Evolutionary conservation across 2,797 vertebrate genomes (phyloP).

Genomic region (Gymnothorax javanicus): DNA sequence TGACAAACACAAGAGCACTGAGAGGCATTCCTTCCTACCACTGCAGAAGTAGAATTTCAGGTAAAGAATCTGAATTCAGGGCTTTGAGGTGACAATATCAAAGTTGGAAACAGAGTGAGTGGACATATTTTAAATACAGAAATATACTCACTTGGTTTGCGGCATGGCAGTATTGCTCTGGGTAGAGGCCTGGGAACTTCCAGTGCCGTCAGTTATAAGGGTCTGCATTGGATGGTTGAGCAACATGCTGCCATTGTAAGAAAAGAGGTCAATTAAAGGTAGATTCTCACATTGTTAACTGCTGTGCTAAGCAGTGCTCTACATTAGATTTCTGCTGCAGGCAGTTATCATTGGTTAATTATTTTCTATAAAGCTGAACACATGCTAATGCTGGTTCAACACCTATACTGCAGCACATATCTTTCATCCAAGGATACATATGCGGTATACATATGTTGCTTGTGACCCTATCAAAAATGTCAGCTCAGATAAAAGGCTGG

Average conservation of each 20-base stretch:
- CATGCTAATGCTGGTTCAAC: too few relatives aligned
- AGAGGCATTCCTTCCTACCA: not conserved
- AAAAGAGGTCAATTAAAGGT: constrained; percentile 30
- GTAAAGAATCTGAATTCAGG: not conserved
- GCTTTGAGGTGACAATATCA: not conserved
- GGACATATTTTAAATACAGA: not conserved
- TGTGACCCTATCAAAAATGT: too few relatives aligned
- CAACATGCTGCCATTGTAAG: constrained; percentile 67
- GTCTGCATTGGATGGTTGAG: constrained; percentile 78
- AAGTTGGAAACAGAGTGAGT: not conserved
- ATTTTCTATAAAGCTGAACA: too few relatives aligned
- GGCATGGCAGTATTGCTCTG: constrained; percentile 75
- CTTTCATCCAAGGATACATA: too few relatives aligned
- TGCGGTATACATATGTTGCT: not conserved
- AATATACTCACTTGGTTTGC: constrained; percentile 71
- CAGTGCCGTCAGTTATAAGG: constrained; percentile 68
- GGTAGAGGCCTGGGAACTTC: constrained; percentile 67
- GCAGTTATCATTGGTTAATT: too few relatives aligned
- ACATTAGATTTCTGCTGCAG: too few relatives aligned
- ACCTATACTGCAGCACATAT: too few relatives aligned
- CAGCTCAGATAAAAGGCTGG: too few relatives aligned
- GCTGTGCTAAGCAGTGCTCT: not conserved
- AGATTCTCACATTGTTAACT: not conserved
- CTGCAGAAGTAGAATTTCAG: not conserved
- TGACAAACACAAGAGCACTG: not conserved